phyloP scores from a whole-genome alignment of 2,888 invertebrate species.

The Aporophyla lueneburgensis region DNA sequence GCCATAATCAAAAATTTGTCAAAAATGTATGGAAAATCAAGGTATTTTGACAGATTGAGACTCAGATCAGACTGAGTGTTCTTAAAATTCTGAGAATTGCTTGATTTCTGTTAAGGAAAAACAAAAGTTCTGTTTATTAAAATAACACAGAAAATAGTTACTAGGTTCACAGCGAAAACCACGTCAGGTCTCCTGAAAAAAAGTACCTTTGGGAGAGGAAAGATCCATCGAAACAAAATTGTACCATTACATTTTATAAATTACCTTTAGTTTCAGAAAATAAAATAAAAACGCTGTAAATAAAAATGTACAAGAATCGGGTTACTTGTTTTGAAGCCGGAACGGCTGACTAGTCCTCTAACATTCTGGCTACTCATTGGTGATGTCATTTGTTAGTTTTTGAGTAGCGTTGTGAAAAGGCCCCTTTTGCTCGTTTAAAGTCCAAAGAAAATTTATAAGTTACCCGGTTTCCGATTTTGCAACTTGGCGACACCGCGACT shows the following conservation, averaged over 20 bases:
- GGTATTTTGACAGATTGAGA: too few relatives aligned
- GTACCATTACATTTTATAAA: neutral
- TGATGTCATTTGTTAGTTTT: too few relatives aligned
- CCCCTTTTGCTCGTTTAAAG: neutral
- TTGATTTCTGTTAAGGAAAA: neutral
- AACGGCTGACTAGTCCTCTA: too few relatives aligned
- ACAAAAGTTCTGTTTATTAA: neutral
- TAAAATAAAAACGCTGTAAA: too few relatives aligned
- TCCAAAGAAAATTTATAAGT: neutral
- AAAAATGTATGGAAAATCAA: too few relatives aligned
- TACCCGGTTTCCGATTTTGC: neutral
- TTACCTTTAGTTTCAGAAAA: neutral
- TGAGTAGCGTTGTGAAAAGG: too few relatives aligned
- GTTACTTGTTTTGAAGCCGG: too few relatives aligned
- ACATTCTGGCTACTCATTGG: neutral
- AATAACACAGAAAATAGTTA: neutral
- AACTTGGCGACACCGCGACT: neutral
- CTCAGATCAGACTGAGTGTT: too few relatives aligned
- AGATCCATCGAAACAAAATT: neutral
- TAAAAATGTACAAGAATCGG: too few relatives aligned
- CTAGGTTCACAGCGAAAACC: neutral
- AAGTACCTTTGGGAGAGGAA: neutral
- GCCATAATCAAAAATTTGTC: too few relatives aligned
- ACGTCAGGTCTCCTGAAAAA: neutral
- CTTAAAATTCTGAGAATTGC: too few relatives aligned